phyloP scores from a whole-genome alignment of 2,888 invertebrate genomes.

The Platycheirus albimanus region DNA sequence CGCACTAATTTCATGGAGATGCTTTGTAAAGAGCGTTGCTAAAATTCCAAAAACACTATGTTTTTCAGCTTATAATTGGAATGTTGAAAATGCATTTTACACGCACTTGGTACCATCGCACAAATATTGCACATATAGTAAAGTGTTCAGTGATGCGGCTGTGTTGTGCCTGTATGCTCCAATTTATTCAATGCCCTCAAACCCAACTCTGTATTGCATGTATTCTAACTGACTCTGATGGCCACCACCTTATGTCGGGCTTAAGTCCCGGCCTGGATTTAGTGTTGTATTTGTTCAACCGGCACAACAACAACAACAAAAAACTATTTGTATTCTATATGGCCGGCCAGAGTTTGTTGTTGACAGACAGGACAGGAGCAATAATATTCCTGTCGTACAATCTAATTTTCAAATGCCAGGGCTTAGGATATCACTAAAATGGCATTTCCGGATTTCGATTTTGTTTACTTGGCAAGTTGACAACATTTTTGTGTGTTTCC shows the following conservation, averaged over 20 bases:
- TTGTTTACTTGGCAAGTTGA: conserved; percentile 68
- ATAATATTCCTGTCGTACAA: conserved; percentile 65
- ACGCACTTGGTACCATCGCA: conserved; percentile 53
- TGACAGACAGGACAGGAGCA: conserved; percentile 69
- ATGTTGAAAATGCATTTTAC: conserved; percentile 70
- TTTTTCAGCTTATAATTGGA: conserved; percentile 65
- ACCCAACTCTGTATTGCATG: neutral
- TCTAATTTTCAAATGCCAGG: conserved; percentile 65
- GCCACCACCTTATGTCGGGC: too few relatives aligned
- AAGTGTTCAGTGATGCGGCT: conserved; percentile 38
- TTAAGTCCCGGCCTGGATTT: neutral
- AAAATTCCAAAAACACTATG: conserved; percentile 46
- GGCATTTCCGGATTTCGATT: conserved; percentile 62
- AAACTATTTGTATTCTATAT: neutral
- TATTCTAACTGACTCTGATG: too few relatives aligned
- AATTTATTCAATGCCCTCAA: conserved; percentile 45
- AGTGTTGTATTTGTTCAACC: neutral
- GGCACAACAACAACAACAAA: neutral
- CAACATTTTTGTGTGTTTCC: conserved; percentile 27
- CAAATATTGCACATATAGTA: conserved; percentile 1
- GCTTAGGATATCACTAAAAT: conserved; percentile 60
- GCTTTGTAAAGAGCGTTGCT: too few relatives aligned
- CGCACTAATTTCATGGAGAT: too few relatives aligned
- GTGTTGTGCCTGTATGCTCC: neutral
- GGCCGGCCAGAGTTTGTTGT: conserved; percentile 40